Conservation (phyloP, 1,140 invertebrate genomes). For the Geopemphigus sp. region DNA sequence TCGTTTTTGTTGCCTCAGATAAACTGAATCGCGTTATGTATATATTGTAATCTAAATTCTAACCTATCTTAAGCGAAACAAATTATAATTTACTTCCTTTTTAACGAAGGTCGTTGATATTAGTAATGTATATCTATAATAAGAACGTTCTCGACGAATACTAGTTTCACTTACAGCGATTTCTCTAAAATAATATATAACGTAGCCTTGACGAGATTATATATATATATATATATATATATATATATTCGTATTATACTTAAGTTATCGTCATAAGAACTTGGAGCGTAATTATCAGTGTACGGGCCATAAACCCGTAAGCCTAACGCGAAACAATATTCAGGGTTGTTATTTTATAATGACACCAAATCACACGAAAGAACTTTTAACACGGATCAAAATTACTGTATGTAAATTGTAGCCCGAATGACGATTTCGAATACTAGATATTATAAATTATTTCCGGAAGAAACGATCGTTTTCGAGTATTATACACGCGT, state of each 20-base stretch:
- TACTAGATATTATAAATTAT: too few species aligned
- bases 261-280: constrained; percentile 29
- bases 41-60: constrained; percentile 13
- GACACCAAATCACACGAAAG: not conserved
- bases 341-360: constrained; percentile 8
- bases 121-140: not conserved
- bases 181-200: constrained; percentile 39
- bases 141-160: constrained; percentile 8
- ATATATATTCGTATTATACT: constrained; percentile 13
- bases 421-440: too few species aligned
- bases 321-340: not conserved
- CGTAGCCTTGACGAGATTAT: constrained; percentile 28
- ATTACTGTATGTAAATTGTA: too few species aligned
- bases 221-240: too few species aligned
- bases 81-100: constrained; percentile 38
- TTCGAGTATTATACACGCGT: too few species aligned
- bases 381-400: too few species aligned
- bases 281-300: not conserved
- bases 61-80: constrained; percentile 25
- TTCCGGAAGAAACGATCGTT: too few species aligned
- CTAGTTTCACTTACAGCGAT: constrained; percentile 28
- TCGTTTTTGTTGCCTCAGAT: not conserved
- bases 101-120: constrained; percentile 38
- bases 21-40: not conserved
- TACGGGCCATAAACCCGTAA: not conserved